Percentiles rank a stretch among this genome's conserved stretches.
Evolutionary conservation across 2,888 invertebrate genomes (phyloP).

Genomic region (Sceliomorpha sp.): DNA sequence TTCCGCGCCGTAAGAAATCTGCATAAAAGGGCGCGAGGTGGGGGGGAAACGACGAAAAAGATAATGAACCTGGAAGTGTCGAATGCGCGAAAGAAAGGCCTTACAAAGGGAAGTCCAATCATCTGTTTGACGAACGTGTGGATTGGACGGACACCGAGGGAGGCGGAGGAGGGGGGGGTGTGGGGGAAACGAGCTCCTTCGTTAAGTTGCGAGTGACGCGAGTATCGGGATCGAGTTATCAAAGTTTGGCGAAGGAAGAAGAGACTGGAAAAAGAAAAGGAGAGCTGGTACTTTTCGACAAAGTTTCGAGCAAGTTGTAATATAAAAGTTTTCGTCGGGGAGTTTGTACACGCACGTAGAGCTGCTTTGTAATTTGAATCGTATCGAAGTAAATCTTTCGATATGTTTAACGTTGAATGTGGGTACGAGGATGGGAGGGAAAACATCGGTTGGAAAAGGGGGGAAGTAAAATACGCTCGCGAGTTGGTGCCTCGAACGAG

Average conservation of each 20-base stretch:
- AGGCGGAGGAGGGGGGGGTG: neutral
- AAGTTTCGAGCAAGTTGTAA: neutral
- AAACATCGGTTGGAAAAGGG: too few species aligned
- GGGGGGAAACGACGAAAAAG: slow-evolving; percentile 11
- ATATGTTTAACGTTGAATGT: too few species aligned
- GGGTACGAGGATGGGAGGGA: too few species aligned
- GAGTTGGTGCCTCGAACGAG: too few species aligned
- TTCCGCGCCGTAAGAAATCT: slow-evolving; percentile 25
- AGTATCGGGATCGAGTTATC: neutral
- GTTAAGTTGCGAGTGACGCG: neutral
- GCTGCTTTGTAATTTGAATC: too few species aligned
- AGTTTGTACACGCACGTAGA: too few species aligned
- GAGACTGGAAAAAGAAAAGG: neutral
- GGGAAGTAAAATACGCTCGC: too few species aligned
- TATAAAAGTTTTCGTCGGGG: neutral
- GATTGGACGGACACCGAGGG: slow-evolving; percentile 20
- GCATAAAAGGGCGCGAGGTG: too few species aligned
- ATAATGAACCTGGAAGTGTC: slow-evolving; percentile 6
- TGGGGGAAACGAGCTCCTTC: neutral
- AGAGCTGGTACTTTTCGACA: too few species aligned
- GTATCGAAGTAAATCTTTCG: too few species aligned
- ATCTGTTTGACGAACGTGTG: slow-evolving; percentile 23
- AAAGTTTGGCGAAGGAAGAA: neutral
- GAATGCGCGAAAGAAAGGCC: slow-evolving; percentile 32
- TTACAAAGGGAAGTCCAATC: slow-evolving; percentile 31